phyloP scores from a whole-genome alignment of 2,113 vertebrate genomes.

The Cygnus atratus region DNA sequence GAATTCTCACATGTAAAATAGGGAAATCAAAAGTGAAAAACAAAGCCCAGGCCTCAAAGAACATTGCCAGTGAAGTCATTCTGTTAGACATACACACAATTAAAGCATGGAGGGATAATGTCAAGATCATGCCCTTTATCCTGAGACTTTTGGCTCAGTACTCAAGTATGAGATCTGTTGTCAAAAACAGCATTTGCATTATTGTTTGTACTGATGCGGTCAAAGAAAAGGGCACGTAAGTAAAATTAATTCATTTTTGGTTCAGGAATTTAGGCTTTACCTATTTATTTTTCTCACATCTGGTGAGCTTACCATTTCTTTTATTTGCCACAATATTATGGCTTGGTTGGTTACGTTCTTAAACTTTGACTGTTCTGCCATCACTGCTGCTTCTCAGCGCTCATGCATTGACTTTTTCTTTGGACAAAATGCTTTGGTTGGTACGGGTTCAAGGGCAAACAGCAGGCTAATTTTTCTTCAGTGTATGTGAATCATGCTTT shows the following conservation, averaged over 20 bases:
- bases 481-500: background rate
- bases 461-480: background rate
- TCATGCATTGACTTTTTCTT: background rate
- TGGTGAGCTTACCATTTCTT: background rate
- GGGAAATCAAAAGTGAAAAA: background rate
- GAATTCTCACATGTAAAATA: background rate
- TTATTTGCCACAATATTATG: background rate
- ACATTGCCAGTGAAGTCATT: background rate
- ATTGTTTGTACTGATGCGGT: background rate
- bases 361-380: background rate
- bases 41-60: background rate
- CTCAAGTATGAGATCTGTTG: background rate
- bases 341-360: background rate
- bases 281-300: background rate
- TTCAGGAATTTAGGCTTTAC: background rate
- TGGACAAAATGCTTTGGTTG: background rate
- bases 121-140: background rate
- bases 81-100: rapidly evolving
- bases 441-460: background rate
- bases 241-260: background rate
- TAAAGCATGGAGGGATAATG: background rate
- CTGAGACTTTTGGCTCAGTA: background rate
- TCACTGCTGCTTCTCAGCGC: background rate
- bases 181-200: background rate
- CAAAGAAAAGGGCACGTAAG: background rate